These are phyloP conservation scores for Neopipo cinnamomea DNA, from an alignment of 2,113 vertebrate genomes.

Conservation along the genomic window DNA sequence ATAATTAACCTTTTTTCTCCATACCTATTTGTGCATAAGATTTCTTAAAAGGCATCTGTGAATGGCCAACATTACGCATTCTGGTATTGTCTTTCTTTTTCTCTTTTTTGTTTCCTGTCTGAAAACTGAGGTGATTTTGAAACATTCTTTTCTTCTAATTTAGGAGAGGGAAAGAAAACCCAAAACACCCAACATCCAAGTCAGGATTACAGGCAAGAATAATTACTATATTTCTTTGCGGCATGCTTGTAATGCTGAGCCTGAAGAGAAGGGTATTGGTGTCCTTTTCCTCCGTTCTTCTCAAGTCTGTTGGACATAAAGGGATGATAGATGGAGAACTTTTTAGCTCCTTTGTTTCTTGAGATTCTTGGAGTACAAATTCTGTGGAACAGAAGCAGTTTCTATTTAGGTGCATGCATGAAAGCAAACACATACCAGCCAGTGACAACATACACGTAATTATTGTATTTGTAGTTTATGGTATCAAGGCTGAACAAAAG, in stretches of 20 bases:
- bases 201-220: neutral
- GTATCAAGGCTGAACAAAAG: neutral
- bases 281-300: neutral
- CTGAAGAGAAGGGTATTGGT: neutral
- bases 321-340: neutral
- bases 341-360: neutral
- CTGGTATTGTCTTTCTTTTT: neutral
- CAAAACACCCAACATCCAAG: neutral
- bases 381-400: constrained; percentile 11
- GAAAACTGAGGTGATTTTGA: neutral
- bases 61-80: neutral
- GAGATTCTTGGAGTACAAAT: neutral
- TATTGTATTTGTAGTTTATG: constrained; percentile 29
- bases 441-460: neutral
- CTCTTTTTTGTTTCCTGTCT: neutral
- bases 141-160: neutral
- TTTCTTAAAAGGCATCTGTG: neutral
- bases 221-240: neutral
- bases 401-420: constrained; percentile 12
- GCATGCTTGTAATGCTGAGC: neutral
- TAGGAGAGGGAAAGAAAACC: neutral
- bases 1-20: constrained; percentile 57
- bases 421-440: constrained; percentile 4
- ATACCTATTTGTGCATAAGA: neutral
- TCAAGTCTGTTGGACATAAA: neutral